These are phyloP conservation scores for Macrotus californicus DNA, from an alignment of 2,113 vertebrate species.

Conservation along the genomic window DNA sequence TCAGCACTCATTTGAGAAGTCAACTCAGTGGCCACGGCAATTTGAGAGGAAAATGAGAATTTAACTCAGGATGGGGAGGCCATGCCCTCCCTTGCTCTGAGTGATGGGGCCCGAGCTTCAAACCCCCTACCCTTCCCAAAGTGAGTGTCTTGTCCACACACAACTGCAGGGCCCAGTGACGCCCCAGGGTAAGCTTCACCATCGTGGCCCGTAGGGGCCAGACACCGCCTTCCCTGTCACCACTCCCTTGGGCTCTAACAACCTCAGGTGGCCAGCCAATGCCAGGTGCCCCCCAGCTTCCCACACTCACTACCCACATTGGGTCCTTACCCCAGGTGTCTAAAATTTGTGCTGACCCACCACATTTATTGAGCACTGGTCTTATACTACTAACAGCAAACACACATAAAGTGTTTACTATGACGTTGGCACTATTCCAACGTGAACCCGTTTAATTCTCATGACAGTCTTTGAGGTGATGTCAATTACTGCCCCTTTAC, in stretches of 20 bases:
- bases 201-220: background rate
- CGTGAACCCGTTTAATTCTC: background rate
- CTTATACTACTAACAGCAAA: background rate
- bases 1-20: background rate
- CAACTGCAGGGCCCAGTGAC: background rate
- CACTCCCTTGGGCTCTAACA: background rate
- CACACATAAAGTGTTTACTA: accelerated
- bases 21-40: background rate
- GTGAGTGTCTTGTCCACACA: background rate
- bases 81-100: background rate
- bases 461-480: background rate
- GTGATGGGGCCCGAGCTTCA: accelerated
- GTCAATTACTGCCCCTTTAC: background rate
- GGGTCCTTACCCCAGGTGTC: background rate
- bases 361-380: background rate
- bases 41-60: background rate
- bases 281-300: background rate
- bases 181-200: background rate
- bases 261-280: background rate
- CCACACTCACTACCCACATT: background rate
- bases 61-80: background rate
- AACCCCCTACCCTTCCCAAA: background rate
- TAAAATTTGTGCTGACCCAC: background rate
- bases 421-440: background rate
- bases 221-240: background rate